Evolutionary conservation across 2,888 invertebrate genomes (phyloP).

Genomic region (Epinotia ramella): DNA sequence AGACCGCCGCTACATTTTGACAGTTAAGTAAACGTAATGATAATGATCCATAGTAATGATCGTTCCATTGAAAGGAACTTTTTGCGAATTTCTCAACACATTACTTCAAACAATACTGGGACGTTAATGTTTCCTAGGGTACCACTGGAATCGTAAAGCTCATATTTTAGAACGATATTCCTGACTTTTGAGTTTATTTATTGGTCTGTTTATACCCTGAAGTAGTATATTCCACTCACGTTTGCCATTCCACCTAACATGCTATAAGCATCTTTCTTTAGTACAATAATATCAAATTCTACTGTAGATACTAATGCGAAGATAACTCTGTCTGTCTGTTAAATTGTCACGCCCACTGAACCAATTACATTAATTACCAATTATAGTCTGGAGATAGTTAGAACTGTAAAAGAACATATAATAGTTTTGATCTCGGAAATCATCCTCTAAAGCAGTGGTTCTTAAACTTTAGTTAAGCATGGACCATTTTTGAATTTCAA

Average conservation of each 20-base stretch:
- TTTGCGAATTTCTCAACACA: slow-evolving; percentile 14
- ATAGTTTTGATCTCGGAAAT: no score
- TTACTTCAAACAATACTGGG: slow-evolving; percentile 23
- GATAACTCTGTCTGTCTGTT: no score
- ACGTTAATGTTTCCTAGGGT: slow-evolving; percentile 6
- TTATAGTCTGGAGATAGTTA: no score
- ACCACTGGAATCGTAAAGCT: slow-evolving; percentile 5
- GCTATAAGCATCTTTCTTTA: not conserved
- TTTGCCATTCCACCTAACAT: not conserved
- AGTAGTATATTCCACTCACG: slow-evolving; percentile 1
- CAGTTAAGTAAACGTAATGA: slow-evolving; percentile 26
- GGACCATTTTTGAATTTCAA: no score
- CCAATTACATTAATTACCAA: no score
- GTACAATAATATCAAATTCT: no score
- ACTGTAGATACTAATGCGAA: no score
- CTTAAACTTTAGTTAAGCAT: no score
- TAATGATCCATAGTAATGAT: no score
- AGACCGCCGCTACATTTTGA: slow-evolving; percentile 2
- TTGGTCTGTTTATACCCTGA: not conserved
- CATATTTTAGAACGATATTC: not conserved
- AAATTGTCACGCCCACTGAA: no score
- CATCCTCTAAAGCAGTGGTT: no score
- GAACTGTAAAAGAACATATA: no score
- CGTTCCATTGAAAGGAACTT: slow-evolving; percentile 4
- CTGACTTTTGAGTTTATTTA: not conserved